These are phyloP conservation scores for Umimayanthus kanabou DNA, from an alignment of 92 coral and sea anemone species.

Conservation along the genomic window DNA sequence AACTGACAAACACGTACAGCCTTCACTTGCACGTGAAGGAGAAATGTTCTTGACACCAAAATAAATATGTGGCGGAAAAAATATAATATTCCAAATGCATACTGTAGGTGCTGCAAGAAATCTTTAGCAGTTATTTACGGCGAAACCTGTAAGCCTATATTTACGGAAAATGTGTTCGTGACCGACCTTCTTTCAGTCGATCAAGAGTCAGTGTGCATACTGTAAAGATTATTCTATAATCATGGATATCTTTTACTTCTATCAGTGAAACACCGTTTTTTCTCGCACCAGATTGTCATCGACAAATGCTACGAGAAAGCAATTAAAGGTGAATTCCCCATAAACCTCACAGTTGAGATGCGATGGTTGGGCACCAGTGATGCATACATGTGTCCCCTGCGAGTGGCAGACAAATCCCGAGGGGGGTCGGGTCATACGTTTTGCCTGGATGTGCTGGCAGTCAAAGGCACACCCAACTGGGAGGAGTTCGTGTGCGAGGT, in stretches of 20 bases:
- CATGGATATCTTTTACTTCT: background rate
- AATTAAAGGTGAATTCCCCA: constrained; percentile 22
- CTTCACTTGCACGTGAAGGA: too few species aligned
- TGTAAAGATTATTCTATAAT: too few species aligned
- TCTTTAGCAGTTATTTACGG: too few species aligned
- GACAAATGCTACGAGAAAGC: constrained; percentile 34
- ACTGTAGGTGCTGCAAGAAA: too few species aligned
- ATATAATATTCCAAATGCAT: too few species aligned
- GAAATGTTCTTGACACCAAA: too few species aligned
- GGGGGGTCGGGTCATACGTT: constrained; percentile 38
- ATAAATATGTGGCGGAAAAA: too few species aligned
- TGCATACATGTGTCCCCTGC: constrained; percentile 37
- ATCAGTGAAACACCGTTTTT: background rate
- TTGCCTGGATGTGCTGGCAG: constrained; percentile 25
- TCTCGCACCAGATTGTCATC: constrained; percentile 11
- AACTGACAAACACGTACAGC: too few species aligned
- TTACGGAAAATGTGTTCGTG: too few species aligned
- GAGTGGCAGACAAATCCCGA: constrained; percentile 23
- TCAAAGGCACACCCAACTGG: constrained; percentile 38
- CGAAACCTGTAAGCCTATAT: too few species aligned
- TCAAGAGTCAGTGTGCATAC: too few species aligned
- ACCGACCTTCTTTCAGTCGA: too few species aligned
- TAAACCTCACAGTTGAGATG: constrained; percentile 36
- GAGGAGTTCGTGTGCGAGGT: constrained; percentile 28
- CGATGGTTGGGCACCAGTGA: constrained; percentile 37